Conservation (phyloP, 1,140 invertebrate species). For the Riptortus pedestris region DNA sequence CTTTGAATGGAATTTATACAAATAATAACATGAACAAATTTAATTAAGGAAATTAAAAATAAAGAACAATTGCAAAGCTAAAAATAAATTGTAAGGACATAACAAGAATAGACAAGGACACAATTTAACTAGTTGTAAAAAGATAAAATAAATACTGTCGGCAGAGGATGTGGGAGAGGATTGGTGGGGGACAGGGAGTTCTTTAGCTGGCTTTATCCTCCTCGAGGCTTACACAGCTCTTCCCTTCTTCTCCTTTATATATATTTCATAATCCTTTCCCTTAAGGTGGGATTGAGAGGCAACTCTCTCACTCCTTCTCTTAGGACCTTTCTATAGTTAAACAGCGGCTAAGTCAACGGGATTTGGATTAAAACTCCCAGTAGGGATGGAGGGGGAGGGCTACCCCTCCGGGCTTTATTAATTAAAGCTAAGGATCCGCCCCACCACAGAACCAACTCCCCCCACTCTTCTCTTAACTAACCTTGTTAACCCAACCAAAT, state of each 20-base stretch:
- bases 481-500: background rate
- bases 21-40: too few relatives aligned
- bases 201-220: background rate
- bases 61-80: too few relatives aligned
- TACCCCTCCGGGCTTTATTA: slow-evolving; percentile 10
- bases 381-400: too few relatives aligned
- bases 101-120: too few relatives aligned
- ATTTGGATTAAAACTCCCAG: slow-evolving; percentile 10
- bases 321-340: slow-evolving; percentile 10
- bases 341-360: slow-evolving; percentile 10
- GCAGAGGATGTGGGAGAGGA: too few relatives aligned
- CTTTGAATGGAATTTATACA: too few relatives aligned
- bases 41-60: too few relatives aligned
- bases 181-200: too few relatives aligned
- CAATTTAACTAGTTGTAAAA: too few relatives aligned
- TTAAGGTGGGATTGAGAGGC: background rate
- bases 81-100: too few relatives aligned
- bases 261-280: slow-evolving; percentile 8
- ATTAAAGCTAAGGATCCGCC: background rate
- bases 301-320: background rate
- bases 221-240: background rate
- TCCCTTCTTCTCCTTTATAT: background rate
- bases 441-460: background rate
- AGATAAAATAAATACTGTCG: too few relatives aligned
- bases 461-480: background rate